Conservation (phyloP, 2,113 vertebrate genomes). For the Pluvianellus socialis region DNA sequence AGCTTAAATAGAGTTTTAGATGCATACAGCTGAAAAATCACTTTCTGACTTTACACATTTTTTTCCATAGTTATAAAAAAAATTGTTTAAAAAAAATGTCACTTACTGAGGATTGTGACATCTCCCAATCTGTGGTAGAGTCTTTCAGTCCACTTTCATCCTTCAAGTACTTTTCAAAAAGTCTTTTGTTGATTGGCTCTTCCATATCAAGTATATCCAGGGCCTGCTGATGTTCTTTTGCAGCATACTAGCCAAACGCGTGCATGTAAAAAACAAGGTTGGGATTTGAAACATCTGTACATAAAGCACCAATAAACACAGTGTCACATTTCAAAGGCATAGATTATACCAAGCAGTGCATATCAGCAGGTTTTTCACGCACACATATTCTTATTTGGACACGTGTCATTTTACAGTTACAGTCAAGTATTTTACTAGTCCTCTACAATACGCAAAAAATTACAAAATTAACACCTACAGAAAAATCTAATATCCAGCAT, state of each 20-base stretch:
- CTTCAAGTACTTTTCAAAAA: slow-evolving; percentile 87
- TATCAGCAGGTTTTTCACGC: background rate
- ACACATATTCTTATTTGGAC: background rate
- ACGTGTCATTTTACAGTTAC: background rate
- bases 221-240: slow-evolving; percentile 96
- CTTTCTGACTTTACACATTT: background rate
- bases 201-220: slow-evolving; percentile 96
- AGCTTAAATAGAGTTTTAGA: background rate
- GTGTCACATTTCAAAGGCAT: background rate
- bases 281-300: background rate
- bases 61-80: background rate
- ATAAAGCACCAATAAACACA: background rate
- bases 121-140: slow-evolving; percentile 87
- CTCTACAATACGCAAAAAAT: background rate
- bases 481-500: background rate
- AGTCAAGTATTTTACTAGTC: background rate
- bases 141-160: slow-evolving; percentile 85
- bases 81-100: background rate
- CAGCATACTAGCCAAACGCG: slow-evolving; percentile 84
- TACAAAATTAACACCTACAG: background rate
- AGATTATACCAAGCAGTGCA: background rate
- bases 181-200: slow-evolving; percentile 89
- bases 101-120: slow-evolving; percentile 91
- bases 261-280: slow-evolving; percentile 12
- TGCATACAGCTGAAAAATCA: background rate